Evolutionary conservation across 2,113 vertebrate genomes (phyloP).

Genomic region (Phasianus colchicus): DNA sequence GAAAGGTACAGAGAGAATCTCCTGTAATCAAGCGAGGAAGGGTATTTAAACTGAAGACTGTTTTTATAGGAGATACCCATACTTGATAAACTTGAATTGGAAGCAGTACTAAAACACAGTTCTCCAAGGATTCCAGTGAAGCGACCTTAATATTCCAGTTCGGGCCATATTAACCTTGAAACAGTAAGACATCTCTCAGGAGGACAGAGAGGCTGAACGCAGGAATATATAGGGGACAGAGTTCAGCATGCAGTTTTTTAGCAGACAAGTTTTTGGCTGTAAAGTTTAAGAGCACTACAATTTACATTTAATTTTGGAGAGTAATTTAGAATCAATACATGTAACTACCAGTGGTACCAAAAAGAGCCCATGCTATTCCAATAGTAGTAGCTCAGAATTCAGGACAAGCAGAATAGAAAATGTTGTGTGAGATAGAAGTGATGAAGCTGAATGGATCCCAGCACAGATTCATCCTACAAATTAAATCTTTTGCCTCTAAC

Average conservation of each 20-base stretch:
- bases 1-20: background rate
- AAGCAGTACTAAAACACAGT: background rate
- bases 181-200: background rate
- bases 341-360: background rate
- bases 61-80: background rate
- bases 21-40: background rate
- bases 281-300: background rate
- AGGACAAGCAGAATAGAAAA: background rate
- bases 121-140: background rate
- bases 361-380: background rate
- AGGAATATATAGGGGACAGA: background rate
- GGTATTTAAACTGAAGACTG: background rate
- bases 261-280: background rate
- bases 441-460: background rate
- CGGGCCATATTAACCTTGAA: background rate
- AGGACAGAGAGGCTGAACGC: background rate
- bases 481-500: background rate
- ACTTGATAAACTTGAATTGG: background rate
- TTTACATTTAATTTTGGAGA: background rate
- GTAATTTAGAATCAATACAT: background rate
- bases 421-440: background rate
- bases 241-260: background rate
- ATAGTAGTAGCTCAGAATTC: background rate
- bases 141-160: background rate
- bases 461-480: background rate